Evolutionary conservation across 2,888 invertebrate genomes (phyloP).

Genomic region (Apoda limacodes): DNA sequence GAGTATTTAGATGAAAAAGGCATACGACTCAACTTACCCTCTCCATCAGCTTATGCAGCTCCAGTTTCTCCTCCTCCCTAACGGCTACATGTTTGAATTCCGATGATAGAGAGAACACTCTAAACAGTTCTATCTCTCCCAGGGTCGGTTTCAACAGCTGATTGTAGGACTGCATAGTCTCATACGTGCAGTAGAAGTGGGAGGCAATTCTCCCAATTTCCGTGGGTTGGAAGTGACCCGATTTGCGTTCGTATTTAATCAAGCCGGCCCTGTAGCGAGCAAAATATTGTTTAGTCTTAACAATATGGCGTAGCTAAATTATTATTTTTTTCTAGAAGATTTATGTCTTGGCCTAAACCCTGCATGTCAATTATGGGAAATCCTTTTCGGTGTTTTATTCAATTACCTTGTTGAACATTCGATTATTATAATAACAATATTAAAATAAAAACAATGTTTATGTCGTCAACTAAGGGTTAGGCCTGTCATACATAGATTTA

Average conservation of each 20-base stretch:
- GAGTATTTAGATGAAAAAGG: too few species aligned
- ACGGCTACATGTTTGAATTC: constrained; percentile 96
- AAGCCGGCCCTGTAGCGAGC: constrained; percentile 80
- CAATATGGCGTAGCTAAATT: too few species aligned
- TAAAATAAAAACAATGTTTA: too few species aligned
- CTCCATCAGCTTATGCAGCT: constrained; percentile 93
- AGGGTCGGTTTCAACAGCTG: constrained; percentile 95
- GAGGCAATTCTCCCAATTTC: constrained; percentile 98
- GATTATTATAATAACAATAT: too few species aligned
- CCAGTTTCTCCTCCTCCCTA: constrained; percentile 95
- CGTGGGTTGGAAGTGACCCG: constrained; percentile 89
- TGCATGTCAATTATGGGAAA: too few species aligned
- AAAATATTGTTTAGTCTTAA: neutral
- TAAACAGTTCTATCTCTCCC: constrained; percentile 96
- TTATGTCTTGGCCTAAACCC: too few species aligned
- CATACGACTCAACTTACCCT: constrained; percentile 33
- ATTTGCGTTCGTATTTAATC: constrained; percentile 94
- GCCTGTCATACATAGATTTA: too few species aligned
- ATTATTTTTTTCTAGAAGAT: too few species aligned
- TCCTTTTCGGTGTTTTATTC: too few species aligned
- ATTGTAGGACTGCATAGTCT: constrained; percentile 97
- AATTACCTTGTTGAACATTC: too few species aligned
- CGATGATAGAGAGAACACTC: constrained; percentile 97
- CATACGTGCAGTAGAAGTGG: constrained; percentile 98
- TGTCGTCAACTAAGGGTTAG: too few species aligned